Conservation (phyloP, 1,140 invertebrate species). For the Hycleus phaleratus region DNA sequence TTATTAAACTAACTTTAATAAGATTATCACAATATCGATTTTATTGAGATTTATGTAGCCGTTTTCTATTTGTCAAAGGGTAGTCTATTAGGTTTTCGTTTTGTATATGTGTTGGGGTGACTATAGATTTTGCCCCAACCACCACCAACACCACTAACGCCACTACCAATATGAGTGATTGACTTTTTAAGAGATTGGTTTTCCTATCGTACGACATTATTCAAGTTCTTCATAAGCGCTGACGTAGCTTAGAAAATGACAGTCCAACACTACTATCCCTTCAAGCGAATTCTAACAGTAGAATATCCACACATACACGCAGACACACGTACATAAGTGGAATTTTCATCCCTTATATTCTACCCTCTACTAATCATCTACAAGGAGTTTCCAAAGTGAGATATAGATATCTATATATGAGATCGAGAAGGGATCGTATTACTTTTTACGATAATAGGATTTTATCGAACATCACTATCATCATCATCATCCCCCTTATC, state of each 20-base stretch:
- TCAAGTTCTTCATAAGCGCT: conserved; percentile 25
- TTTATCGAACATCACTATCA: neutral
- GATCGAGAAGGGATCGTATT: conserved; percentile 15
- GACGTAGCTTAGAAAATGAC: conserved; percentile 9
- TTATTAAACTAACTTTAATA: too few relatives aligned
- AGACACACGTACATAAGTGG: too few relatives aligned
- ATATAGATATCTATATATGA: conserved; percentile 1
- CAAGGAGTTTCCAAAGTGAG: conserved; percentile 4
- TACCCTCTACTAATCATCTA: conserved; percentile 4
- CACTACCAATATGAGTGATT: conserved; percentile 21
- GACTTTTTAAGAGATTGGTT: conserved; percentile 30
- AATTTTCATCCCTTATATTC: neutral
- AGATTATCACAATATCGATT: too few relatives aligned
- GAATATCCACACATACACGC: too few relatives aligned
- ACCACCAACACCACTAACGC: too few relatives aligned
- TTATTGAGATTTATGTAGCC: neutral
- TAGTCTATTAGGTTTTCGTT: too few relatives aligned
- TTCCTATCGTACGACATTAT: conserved; percentile 20
- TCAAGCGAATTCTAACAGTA: neutral
- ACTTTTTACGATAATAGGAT: conserved; percentile 24
- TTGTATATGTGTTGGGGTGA: too few relatives aligned
- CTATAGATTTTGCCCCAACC: too few relatives aligned
- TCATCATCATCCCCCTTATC: too few relatives aligned
- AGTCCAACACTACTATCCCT: neutral
- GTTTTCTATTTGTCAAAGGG: neutral